Conservation (phyloP, 1,140 invertebrate species). For the Papilio helenus region DNA sequence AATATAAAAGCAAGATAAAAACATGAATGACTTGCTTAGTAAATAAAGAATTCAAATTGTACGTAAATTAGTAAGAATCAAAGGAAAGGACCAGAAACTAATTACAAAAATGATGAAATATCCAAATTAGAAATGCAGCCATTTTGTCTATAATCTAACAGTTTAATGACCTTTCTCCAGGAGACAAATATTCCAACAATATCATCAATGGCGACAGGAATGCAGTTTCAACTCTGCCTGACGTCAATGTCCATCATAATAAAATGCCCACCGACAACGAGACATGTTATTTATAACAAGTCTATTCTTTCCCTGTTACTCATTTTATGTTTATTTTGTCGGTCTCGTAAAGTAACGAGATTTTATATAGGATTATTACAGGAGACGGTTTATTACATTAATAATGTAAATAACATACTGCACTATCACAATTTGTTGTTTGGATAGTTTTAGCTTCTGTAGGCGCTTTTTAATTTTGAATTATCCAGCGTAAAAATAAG, state of each 20-base stretch:
- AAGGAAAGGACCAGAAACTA: no score
- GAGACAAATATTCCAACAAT: neutral
- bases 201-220: neutral
- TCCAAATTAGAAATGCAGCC: no score
- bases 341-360: neutral
- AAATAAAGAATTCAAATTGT: neutral
- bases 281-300: slow-evolving; percentile 13
- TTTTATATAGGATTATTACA: neutral
- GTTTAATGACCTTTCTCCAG: neutral
- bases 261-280: slow-evolving; percentile 6
- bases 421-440: no score
- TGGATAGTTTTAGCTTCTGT: neutral
- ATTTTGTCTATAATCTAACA: neutral
- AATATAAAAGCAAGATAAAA: no score
- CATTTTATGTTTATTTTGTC: slow-evolving; percentile 26
- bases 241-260: slow-evolving; percentile 21
- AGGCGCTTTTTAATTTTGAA: neutral
- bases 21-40: no score
- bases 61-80: neutral
- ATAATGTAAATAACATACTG: neutral
- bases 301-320: slow-evolving; percentile 21
- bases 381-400: neutral
- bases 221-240: neutral
- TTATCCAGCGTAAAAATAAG: no score
- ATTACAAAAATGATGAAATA: no score